phyloP scores from a whole-genome alignment of 2,888 invertebrate genomes.

The Drosophila siamana region DNA sequence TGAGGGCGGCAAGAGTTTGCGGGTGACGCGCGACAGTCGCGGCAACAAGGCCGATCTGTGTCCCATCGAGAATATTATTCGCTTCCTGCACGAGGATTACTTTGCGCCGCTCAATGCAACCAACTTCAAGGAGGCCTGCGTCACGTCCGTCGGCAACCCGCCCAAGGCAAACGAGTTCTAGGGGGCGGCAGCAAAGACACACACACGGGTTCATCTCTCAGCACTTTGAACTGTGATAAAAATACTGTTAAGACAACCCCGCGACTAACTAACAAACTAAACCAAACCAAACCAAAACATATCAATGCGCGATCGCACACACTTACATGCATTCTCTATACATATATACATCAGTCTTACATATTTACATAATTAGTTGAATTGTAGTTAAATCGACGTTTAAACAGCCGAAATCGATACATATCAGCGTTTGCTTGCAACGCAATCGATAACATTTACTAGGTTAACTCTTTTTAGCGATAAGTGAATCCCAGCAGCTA shows the following conservation, averaged over 20 bases:
- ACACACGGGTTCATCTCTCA: conserved; percentile 18
- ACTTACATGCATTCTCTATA: conserved; percentile 24
- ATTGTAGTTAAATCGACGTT: conserved; percentile 35
- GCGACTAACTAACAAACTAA: not conserved
- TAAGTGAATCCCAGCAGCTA: conserved; percentile 1
- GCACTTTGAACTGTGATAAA: conserved; percentile 74
- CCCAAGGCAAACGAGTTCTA: conserved; percentile 84
- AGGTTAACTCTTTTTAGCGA: conserved; percentile 21
- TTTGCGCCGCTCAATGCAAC: conserved; percentile 93
- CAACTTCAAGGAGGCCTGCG: conserved; percentile 94
- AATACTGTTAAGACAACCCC: conserved; percentile 45
- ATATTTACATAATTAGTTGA: conserved; percentile 24
- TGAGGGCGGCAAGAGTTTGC: conserved; percentile 87
- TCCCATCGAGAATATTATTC: conserved; percentile 93
- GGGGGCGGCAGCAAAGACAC: not conserved
- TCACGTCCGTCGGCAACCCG: conserved; percentile 81
- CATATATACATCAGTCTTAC: conserved; percentile 3
- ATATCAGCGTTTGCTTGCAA: conserved; percentile 62
- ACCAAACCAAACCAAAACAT: conserved; percentile 47
- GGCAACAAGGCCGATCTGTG: conserved; percentile 89
- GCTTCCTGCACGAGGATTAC: conserved; percentile 95
- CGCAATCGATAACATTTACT: conserved; percentile 33
- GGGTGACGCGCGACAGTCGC: conserved; percentile 86
- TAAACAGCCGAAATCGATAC: conserved; percentile 53
- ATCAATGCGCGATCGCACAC: conserved; percentile 41